Conservation (phyloP, 2,113 vertebrate genomes). For the Microcebus ravelobensis region DNA sequence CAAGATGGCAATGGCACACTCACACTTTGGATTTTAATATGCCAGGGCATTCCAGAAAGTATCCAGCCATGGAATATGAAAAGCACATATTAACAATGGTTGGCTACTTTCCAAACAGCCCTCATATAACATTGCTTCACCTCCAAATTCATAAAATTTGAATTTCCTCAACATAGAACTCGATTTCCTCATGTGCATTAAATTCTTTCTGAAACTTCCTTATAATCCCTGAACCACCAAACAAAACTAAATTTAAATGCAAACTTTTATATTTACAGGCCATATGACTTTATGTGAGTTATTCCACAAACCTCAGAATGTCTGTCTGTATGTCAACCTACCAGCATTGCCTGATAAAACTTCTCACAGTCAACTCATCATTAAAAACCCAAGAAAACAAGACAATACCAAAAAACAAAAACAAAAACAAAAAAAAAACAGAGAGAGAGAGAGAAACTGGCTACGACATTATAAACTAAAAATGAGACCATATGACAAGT, state of each 20-base stretch:
- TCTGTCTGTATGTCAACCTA: background rate
- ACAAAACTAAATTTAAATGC: constrained; percentile 12
- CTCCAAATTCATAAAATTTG: background rate
- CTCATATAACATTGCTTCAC: background rate
- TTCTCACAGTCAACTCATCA: background rate
- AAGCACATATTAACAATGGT: no score
- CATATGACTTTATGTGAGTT: background rate
- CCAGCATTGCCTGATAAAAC: background rate
- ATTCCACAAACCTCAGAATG: background rate
- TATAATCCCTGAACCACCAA: background rate
- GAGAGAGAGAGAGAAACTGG: background rate
- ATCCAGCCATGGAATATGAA: no score
- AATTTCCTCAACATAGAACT: background rate
- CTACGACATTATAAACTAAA: background rate
- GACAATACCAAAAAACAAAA: background rate
- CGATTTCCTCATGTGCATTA: background rate
- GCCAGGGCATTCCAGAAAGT: no score
- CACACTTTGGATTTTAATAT: background rate
- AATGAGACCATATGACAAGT: background rate
- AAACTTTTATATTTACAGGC: background rate
- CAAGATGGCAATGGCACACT: background rate
- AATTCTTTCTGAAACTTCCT: constrained; percentile 14
- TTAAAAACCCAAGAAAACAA: background rate
- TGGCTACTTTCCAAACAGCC: no score
- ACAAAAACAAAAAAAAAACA: background rate